phyloP scores from a whole-genome alignment of 1,140 invertebrate genomes.

The Caenorhabditis latens region DNA sequence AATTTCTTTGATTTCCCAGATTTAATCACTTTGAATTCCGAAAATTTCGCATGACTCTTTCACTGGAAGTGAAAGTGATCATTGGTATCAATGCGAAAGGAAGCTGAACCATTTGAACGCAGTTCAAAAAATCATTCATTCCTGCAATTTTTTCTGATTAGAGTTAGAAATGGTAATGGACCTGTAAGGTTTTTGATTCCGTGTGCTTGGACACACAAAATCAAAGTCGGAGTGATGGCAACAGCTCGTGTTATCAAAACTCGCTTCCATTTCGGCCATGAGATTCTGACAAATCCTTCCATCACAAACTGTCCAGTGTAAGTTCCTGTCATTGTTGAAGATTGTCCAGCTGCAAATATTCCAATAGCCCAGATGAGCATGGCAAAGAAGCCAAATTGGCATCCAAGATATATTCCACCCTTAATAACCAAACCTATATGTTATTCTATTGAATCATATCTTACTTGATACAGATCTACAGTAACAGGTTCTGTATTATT shows the following conservation, averaged over 20 bases:
- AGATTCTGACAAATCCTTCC: slow-evolving; percentile 88
- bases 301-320: slow-evolving; percentile 82
- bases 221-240: slow-evolving; percentile 89
- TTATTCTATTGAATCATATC: slow-evolving; percentile 11
- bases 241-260: slow-evolving; percentile 88
- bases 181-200: slow-evolving; percentile 84
- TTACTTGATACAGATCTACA: slow-evolving; percentile 83
- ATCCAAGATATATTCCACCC: slow-evolving; percentile 88
- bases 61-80: slow-evolving; percentile 88
- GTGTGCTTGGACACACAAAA: slow-evolving; percentile 82
- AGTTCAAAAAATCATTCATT: slow-evolving; percentile 92
- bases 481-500: slow-evolving; percentile 81
- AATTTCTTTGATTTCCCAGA: background rate
- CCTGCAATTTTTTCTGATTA: slow-evolving; percentile 79
- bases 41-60: slow-evolving; percentile 87
- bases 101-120: slow-evolving; percentile 76
- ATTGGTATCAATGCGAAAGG: slow-evolving; percentile 86
- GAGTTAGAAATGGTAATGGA: slow-evolving; percentile 82
- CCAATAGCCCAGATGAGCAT: slow-evolving; percentile 91
- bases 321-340: slow-evolving; percentile 87
- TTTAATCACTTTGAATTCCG: slow-evolving; percentile 83
- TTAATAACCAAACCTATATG: slow-evolving; percentile 77
- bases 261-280: slow-evolving; percentile 89
- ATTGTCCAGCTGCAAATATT: slow-evolving; percentile 88
- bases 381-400: slow-evolving; percentile 85